These are phyloP conservation scores for Rhagologus leucostigma DNA, from an alignment of 2,113 vertebrate genomes.

Conservation along the genomic window DNA sequence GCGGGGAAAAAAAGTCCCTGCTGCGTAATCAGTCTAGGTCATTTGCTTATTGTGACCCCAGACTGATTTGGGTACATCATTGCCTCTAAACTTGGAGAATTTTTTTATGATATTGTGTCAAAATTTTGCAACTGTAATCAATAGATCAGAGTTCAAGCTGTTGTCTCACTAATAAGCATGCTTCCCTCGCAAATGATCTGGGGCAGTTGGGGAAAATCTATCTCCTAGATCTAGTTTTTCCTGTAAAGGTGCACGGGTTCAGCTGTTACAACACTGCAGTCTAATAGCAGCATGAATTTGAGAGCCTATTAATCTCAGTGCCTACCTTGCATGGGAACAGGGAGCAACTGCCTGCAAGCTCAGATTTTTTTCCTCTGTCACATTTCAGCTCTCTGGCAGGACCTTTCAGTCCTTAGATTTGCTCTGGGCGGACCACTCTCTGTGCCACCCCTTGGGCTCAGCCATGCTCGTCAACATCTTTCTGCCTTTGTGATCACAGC, in stretches of 20 bases:
- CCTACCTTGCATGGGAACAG: neutral
- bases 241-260: neutral
- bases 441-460: neutral
- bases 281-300: neutral
- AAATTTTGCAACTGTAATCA: neutral
- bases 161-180: neutral
- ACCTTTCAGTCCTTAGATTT: neutral
- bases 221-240: neutral
- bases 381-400: neutral
- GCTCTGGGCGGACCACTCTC: neutral
- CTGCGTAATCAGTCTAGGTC: neutral
- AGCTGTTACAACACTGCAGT: neutral
- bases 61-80: neutral
- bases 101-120: neutral
- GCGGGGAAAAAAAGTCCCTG: rapidly evolving
- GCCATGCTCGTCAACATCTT: rapidly evolving
- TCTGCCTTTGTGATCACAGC: neutral
- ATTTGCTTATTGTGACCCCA: neutral
- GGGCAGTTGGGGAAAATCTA: neutral
- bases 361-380: neutral
- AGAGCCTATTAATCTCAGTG: neutral
- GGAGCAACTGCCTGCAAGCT: neutral
- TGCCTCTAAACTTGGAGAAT: neutral
- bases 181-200: neutral
- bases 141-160: neutral